Evolutionary conservation across 2,113 vertebrate genomes (phyloP), one percentile per base, ranked within the genome.

Genomic region (Maccullochella peelii): DNA sequence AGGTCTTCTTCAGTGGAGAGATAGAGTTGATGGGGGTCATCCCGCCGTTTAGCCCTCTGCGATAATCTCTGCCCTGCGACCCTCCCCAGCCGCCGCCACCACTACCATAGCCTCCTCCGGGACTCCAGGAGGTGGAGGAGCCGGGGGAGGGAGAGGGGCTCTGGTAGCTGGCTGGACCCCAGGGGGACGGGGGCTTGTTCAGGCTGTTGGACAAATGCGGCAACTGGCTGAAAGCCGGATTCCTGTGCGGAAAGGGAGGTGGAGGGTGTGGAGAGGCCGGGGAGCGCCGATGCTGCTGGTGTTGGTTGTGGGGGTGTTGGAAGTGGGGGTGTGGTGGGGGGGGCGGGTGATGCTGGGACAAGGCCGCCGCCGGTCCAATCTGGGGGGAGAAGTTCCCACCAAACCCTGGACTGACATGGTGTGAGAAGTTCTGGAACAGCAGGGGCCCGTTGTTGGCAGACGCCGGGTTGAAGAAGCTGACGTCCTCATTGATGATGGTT

Each of bases 391-490:
- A 99, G 94, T 97, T 99, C 87, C 98, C 98, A 25, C 98, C 98
- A 59, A 99, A 99, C 76, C 98, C 97, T 58, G 98, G 98, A 90
- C 98, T 98, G 90, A 99, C 98, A 1, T 99, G 98, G 88, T 99
- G 98, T 47, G 98, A 98, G 90, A 99, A 99, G 97, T 99, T 99
- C 94, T 99, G 98, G 94, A 99, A 99, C 88, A 99, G 96, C 94
- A 99, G 94, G 88, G 98, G 97, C 92, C 98, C 98, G 57, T 97
- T 99, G 94, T 96, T 99, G 92, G 98, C 97, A 8, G 98, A 98
- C 71, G 97, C 95, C 30, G 98, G 97, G 94, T 99, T 98, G 91
- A 99, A 99, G 95, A 99, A 99, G 92, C 98, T 97, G 86, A 98
- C 97, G 85, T 99, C 98, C 94, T 99, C 98, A 20, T 98, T 98